Evolutionary conservation across 2,888 invertebrate genomes (phyloP).

Genomic region (Anarsia innoxiella): DNA sequence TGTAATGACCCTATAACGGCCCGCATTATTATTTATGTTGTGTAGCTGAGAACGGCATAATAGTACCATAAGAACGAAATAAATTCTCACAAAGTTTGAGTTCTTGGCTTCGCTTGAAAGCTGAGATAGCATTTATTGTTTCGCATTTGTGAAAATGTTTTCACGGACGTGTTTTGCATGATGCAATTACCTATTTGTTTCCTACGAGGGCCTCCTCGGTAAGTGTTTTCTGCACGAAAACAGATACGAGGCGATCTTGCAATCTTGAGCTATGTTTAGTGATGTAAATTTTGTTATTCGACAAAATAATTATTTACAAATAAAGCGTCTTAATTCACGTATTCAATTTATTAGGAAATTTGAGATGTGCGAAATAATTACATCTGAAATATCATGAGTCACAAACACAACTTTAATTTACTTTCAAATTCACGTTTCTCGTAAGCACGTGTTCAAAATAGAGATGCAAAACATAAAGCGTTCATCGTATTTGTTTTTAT

Average conservation of each 20-base stretch:
- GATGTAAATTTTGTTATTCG: no score
- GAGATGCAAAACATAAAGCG: no score
- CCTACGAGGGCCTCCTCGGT: neutral
- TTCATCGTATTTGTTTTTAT: no score
- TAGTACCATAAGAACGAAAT: conserved; percentile 72
- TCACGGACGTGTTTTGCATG: conserved; percentile 44
- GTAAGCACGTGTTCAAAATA: no score
- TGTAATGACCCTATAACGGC: conserved; percentile 71
- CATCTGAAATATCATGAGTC: no score
- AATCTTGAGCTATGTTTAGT: no score
- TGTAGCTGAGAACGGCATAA: conserved; percentile 71
- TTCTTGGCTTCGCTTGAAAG: conserved; percentile 59
- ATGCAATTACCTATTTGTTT: conserved; percentile 29
- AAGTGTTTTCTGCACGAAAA: conserved; percentile 7
- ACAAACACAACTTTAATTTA: no score
- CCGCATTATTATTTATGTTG: conserved; percentile 73
- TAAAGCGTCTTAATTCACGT: no score
- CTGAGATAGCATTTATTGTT: conserved; percentile 63
- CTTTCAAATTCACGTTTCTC: no score
- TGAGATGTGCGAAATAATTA: no score
- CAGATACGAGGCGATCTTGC: conserved; percentile 7
- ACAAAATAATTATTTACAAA: no score
- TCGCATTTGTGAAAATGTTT: conserved; percentile 54
- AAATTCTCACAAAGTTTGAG: conserved; percentile 67
- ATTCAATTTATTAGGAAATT: no score